Percentiles rank a stretch among this genome's conserved stretches.
phyloP scores from a whole-genome alignment of 2,888 invertebrate species.

The Brachyptera putata region DNA sequence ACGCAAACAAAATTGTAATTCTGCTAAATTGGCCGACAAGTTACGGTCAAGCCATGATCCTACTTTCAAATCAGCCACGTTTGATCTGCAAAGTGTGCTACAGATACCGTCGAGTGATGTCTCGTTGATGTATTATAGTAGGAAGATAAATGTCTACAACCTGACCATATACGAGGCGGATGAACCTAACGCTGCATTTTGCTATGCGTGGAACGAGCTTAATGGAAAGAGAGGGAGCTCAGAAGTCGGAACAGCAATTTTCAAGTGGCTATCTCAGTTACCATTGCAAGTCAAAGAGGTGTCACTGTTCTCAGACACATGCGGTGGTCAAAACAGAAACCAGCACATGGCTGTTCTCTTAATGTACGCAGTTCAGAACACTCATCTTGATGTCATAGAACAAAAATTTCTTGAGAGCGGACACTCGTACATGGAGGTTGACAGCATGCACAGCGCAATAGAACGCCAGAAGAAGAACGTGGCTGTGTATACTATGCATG shows the following conservation, averaged over 20 bases:
- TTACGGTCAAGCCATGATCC: slow-evolving; percentile 32
- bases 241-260: slow-evolving; percentile 38
- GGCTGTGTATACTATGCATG: slow-evolving; percentile 32
- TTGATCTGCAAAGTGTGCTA: slow-evolving; percentile 39
- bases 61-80: slow-evolving; percentile 36
- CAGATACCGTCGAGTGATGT: slow-evolving; percentile 39
- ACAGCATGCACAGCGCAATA: slow-evolving; percentile 36
- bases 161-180: slow-evolving; percentile 39
- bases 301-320: slow-evolving; percentile 34
- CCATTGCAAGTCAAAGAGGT: slow-evolving; percentile 25
- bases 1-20: slow-evolving; percentile 25
- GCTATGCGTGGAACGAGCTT: slow-evolving; percentile 38
- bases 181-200: slow-evolving; percentile 37
- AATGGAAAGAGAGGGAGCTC: slow-evolving; percentile 39
- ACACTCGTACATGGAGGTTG: slow-evolving; percentile 36
- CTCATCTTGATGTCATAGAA: slow-evolving; percentile 32
- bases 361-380: slow-evolving; percentile 31
- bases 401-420: slow-evolving; percentile 37
- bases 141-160: slow-evolving; percentile 39
- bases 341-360: slow-evolving; percentile 33
- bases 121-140: slow-evolving; percentile 37
- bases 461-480: slow-evolving; percentile 30
- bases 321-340: slow-evolving; percentile 36
- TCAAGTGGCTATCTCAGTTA: slow-evolving; percentile 27
- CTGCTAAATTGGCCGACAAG: slow-evolving; percentile 31